A percentile compares a stretch with the other conserved stretches of the same genome.
These are phyloP conservation scores for Erpobdella octoculata DNA, from an alignment of 2,888 invertebrate genomes.

Conservation along the genomic window DNA sequence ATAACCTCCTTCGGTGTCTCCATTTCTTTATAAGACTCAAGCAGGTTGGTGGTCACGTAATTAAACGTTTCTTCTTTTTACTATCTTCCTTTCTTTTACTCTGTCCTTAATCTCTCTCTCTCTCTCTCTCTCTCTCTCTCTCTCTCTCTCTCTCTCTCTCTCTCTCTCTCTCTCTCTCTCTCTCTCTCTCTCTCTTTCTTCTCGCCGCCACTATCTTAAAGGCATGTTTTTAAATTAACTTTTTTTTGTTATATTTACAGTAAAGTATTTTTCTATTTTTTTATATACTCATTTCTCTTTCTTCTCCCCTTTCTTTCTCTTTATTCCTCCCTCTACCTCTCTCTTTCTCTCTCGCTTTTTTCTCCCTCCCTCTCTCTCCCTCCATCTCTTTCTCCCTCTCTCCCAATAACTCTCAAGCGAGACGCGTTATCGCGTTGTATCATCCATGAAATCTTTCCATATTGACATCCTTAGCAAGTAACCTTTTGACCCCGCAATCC, in stretches of 20 bases:
- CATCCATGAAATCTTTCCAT: background rate
- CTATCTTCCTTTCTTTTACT: background rate
- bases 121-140: background rate
- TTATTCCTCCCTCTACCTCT: background rate
- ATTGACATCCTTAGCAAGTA: background rate
- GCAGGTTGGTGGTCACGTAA: slow-evolving; percentile 13
- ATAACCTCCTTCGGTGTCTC: background rate
- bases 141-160: background rate
- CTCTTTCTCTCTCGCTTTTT: too few species aligned
- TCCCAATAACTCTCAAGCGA: background rate
- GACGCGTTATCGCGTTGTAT: background rate
- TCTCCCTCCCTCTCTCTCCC: background rate
- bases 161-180: background rate
- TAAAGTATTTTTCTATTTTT: too few species aligned
- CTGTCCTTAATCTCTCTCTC: background rate
- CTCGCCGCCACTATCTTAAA: too few species aligned
- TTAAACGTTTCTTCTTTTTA: background rate
- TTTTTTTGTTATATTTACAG: too few species aligned
- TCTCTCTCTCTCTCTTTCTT: background rate
- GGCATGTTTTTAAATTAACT: too few species aligned
- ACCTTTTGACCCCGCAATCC: background rate
- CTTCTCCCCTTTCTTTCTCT: background rate
- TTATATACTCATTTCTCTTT: background rate
- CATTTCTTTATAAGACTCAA: background rate
- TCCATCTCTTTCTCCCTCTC: background rate